Evolutionary conservation across 1,140 invertebrate genomes (phyloP).

Genomic region (Holotrichia oblita): DNA sequence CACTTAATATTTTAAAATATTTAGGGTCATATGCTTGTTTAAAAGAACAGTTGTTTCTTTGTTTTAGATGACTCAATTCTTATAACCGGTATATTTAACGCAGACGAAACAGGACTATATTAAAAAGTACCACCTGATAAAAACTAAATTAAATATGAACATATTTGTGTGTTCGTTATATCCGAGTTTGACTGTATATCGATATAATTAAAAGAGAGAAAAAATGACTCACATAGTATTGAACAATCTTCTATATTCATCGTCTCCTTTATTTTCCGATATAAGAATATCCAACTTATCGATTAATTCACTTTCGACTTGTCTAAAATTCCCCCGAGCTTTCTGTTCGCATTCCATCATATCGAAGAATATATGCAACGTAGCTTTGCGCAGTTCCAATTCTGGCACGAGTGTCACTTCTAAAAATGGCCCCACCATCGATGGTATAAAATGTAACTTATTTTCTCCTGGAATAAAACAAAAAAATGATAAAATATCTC

Average conservation of each 20-base stretch:
- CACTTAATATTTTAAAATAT: too few relatives aligned
- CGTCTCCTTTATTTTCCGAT: conserved; percentile 92
- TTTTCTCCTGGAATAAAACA: conserved; percentile 67
- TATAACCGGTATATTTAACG: too few relatives aligned
- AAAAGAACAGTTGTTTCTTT: too few relatives aligned
- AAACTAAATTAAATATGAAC: too few relatives aligned
- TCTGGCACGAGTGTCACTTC: conserved; percentile 93
- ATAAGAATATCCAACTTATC: conserved; percentile 93
- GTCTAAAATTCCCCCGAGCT: conserved; percentile 82
- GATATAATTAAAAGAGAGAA: too few relatives aligned
- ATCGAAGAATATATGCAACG: conserved; percentile 94
- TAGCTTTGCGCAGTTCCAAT: conserved; percentile 86
- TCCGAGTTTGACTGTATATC: too few relatives aligned
- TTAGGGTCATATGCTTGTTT: too few relatives aligned
- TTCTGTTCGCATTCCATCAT: conserved; percentile 96
- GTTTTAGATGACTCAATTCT: too few relatives aligned
- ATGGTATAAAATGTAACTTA: conserved; percentile 91
- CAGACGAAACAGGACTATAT: too few relatives aligned
- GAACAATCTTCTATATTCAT: conserved; percentile 90
- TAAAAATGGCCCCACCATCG: conserved; percentile 92
- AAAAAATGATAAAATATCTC: conserved; percentile 31
- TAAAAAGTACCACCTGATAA: too few relatives aligned
- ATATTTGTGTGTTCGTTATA: too few relatives aligned
- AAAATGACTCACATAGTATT: conserved; percentile 88
- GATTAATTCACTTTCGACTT: conserved; percentile 91